Percentiles rank a stretch among this genome's conserved stretches.
These are phyloP conservation scores for Parapristionchus giblindavisi DNA, from an alignment of 2,888 invertebrate species.

Conservation along the genomic window DNA sequence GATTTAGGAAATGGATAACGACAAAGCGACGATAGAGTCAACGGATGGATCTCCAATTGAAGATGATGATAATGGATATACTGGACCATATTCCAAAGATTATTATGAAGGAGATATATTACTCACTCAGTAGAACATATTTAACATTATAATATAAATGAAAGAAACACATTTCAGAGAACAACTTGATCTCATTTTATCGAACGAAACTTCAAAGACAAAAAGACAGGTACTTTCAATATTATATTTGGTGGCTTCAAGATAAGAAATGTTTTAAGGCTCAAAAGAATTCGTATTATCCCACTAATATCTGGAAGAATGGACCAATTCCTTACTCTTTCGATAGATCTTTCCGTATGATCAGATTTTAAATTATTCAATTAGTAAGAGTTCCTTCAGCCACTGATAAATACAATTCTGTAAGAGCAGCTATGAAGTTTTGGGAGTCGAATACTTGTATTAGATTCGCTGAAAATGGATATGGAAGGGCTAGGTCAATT, in stretches of 20 bases:
- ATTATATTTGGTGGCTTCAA: too few relatives aligned
- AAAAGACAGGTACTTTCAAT: too few relatives aligned
- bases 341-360: slow-evolving; percentile 33
- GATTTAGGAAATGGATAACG: not conserved
- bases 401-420: not conserved
- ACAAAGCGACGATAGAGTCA: slow-evolving; percentile 8
- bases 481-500: slow-evolving; percentile 16
- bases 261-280: too few relatives aligned
- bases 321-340: slow-evolving; percentile 28
- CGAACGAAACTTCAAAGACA: not conserved
- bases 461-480: slow-evolving; percentile 29
- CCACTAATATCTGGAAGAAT: slow-evolving; percentile 28
- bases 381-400: not conserved
- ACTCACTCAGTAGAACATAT: slow-evolving; percentile 13
- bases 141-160: not conserved
- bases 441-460: slow-evolving; percentile 35
- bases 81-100: slow-evolving; percentile 26
- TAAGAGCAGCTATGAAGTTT: slow-evolving; percentile 29
- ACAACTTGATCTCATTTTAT: slow-evolving; percentile 5
- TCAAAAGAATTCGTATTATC: slow-evolving; percentile 23
- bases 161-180: not conserved
- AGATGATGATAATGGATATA: slow-evolving; percentile 25
- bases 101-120: slow-evolving; percentile 36
- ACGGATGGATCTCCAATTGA: slow-evolving; percentile 28
- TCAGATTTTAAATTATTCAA: not conserved